Base-by-base conservation (phyloP, 2,113 vertebrate species). In the Oncorhynchus mykiss region DNA sequence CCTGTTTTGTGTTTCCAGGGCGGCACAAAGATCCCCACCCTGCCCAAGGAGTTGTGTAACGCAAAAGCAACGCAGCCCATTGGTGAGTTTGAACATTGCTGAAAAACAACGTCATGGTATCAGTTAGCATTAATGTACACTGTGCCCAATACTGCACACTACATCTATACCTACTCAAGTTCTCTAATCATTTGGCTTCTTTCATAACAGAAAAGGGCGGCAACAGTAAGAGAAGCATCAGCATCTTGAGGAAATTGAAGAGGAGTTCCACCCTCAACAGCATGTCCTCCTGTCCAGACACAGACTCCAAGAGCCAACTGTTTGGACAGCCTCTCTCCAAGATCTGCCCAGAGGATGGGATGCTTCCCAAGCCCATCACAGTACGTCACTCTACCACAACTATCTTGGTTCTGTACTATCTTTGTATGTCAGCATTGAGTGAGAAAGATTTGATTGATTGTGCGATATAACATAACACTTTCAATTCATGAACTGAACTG, bases 1-100 rank as follows among this genome's bases (percentile, higher is more conserved):
- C 22, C 64, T 72, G 80, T 69, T 48, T 84, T 87, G 74, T 78
- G 88, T 95, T 93, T 90, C 80, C 88, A 99, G 96, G 93, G 86
- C 22, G 90, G 94, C 73, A 81, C 82, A 82, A 95, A 95, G 87
- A 89, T 86, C 73, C 84, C 88, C 16, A 74, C 83, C 18, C 68
- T 34, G 0, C 60, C 92, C 31, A 90, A 86, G 57, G 84, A 89
- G 79, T 75, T 77, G 22, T 87, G 86, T 82, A 92, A 94, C 64
- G 75, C 79, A 72, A 95, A 96, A 64, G 93, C 83, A 85, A 67
- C 87, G 78, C 93, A 91, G 75, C 82, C 89, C 18, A 84, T 81
- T 84, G 97, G 97, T 99, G 89, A 96, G 97, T 96, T 95, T 92
- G 78, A 94, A 93, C 90, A 14, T 39, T 12, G n/a, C 31, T 14